Evolutionary conservation across 2,113 vertebrate species (phyloP), one percentile per base, ranked within the genome.

Genomic region (Thryonomys swinderianus): DNA sequence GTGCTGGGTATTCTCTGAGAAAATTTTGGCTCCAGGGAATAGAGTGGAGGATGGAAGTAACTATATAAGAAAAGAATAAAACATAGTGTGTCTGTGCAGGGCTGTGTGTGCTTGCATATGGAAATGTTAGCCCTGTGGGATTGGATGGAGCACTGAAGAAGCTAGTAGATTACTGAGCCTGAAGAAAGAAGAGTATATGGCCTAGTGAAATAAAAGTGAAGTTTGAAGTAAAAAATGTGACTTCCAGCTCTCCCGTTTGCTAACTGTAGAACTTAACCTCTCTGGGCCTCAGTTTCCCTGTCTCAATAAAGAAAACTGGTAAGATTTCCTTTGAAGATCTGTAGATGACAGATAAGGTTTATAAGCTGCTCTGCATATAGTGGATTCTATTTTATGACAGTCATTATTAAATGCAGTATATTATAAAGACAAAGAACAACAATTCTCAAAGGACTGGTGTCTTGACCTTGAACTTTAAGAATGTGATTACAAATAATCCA

Each of bases 111-210:
- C 45, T 89, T 79, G 34, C 37, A 82, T 64, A 82, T 37, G 37
- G 62, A 53, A 93, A 53, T 88, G 48, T 95, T 83, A 66, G 61
- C 88, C 79, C 82, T 88, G 85, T 95, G 95, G 76, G 57, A 96
- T 6, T 78, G 95, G 90, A 96, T 97, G 94, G 69, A 81, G 61
- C 88, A 67, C 51, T 61, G 74, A 93, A 80, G 53, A 93, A 89
- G 73, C 37, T 48, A 27, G 67, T 91, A 61, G 80, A 85, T 78
- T 74, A 94, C 51, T 90, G 14, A 96, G 74, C 21, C 83, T 64
- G 37, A 94, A 42, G 59, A 79, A 81, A 90, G 67, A 95, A 86
- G 55, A 48, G 32, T n/a, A 32, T 13, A 87, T 85, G 55, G 81
- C 45, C 59, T 61, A 80, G 48, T 82, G 71, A 93, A 96, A 90